Evolutionary conservation across 23 tunicate species (phyloP).

Genomic region (Diplosoma virens): DNA sequence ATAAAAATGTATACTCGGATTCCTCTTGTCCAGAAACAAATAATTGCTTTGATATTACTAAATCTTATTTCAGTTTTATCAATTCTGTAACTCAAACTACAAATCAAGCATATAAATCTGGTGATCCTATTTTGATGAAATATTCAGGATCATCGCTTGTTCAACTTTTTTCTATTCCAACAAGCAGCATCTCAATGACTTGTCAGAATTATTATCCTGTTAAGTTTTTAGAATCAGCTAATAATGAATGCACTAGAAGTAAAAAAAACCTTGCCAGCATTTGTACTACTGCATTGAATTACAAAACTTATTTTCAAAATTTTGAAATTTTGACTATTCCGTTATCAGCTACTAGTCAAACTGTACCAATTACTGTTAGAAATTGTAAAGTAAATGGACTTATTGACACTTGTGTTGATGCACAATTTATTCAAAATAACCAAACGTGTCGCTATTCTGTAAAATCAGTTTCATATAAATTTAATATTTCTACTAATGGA

Average conservation of each 20-base stretch:
- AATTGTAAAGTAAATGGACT: neutral
- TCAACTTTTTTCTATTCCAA: conserved; percentile 25
- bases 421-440: neutral
- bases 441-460: conserved; percentile 13
- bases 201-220: conserved; percentile 58
- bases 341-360: neutral
- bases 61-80: conserved; percentile 27
- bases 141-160: conserved; percentile 23
- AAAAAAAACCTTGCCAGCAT: conserved; percentile 3
- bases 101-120: conserved; percentile 15
- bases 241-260: conserved; percentile 21
- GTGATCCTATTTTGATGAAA: conserved; percentile 24
- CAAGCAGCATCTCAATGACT: conserved; percentile 27
- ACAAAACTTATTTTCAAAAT: conserved; percentile 19
- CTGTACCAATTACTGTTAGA: neutral
- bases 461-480: conserved; percentile 21
- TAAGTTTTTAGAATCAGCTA: conserved; percentile 19
- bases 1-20: conserved; percentile 32
- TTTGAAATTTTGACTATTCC: conserved; percentile 44
- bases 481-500: conserved; percentile 22
- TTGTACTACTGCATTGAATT: conserved; percentile 20
- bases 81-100: conserved; percentile 13
- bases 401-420: neutral
- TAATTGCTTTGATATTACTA: conserved; percentile 31
- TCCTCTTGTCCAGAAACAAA: conserved; percentile 23